Conservation (phyloP, 2,797 vertebrate species). For the Aplochiton taeniatus region DNA sequence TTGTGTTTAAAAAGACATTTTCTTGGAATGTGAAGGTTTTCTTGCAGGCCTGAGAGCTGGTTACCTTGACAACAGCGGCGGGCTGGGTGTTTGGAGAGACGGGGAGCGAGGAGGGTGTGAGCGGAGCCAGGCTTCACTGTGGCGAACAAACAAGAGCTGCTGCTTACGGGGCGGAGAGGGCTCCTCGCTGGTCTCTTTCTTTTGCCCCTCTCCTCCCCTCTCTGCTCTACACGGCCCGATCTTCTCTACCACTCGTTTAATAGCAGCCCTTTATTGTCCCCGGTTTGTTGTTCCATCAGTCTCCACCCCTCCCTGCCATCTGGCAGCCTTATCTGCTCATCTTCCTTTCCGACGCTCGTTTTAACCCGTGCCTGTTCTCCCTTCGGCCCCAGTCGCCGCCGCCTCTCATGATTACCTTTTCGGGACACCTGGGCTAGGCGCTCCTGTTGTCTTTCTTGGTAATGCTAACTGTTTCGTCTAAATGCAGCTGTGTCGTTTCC, state of each 20-base stretch:
- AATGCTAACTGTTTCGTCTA: too few species aligned
- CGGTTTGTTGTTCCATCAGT: constrained; percentile 33
- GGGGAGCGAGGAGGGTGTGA: constrained; percentile 52
- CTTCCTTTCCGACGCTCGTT: constrained; percentile 4
- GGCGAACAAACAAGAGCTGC: constrained; percentile 47
- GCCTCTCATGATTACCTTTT: neutral
- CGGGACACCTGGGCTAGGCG: neutral
- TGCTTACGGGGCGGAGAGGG: constrained; percentile 72
- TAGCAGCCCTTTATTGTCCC: constrained; percentile 49
- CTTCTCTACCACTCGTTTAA: constrained; percentile 39
- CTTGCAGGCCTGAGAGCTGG: constrained; percentile 62
- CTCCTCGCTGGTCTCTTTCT: constrained; percentile 41
- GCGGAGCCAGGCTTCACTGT: constrained; percentile 36
- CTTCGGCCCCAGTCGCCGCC: neutral
- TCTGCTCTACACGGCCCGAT: constrained; percentile 19
- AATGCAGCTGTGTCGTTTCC: too few species aligned
- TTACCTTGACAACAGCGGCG: constrained; percentile 83
- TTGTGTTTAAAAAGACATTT: constrained; percentile 59
- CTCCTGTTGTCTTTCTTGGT: neutral
- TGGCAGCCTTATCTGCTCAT: constrained; percentile 32
- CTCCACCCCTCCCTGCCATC: constrained; percentile 30
- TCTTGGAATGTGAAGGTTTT: constrained; percentile 61
- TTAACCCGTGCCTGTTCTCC: constrained; percentile 19
- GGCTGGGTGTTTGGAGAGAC: constrained; percentile 58
- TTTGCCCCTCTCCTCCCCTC: constrained; percentile 42